A percentile compares a stretch with the other conserved stretches of the same genome.
Evolutionary conservation across 2,888 invertebrate genomes (phyloP).

Genomic region (Schizotus pectinicornis): DNA sequence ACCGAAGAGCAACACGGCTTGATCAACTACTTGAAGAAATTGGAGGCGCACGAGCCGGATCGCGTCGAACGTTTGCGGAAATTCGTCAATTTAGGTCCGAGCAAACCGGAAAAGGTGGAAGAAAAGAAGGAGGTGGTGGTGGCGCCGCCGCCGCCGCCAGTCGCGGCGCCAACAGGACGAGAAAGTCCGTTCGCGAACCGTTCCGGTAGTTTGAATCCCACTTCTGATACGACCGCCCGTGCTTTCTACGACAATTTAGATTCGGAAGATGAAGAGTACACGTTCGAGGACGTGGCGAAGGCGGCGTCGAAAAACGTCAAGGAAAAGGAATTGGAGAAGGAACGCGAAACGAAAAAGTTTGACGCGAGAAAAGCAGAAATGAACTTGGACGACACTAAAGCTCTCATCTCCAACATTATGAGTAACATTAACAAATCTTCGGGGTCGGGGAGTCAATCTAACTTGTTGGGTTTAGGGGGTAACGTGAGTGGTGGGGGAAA

Average conservation of each 20-base stretch:
- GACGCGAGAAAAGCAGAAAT: slow-evolving; percentile 45
- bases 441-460: no score
- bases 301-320: slow-evolving; percentile 77
- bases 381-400: slow-evolving; percentile 64
- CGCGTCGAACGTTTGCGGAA: slow-evolving; percentile 79
- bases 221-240: slow-evolving; percentile 50
- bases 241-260: slow-evolving; percentile 52
- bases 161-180: slow-evolving; percentile 42
- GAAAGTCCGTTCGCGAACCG: slow-evolving; percentile 61
- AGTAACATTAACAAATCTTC: slow-evolving; percentile 50
- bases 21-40: slow-evolving; percentile 80
- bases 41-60: slow-evolving; percentile 77
- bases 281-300: slow-evolving; percentile 82
- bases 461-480: no score
- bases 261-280: slow-evolving; percentile 80
- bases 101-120: slow-evolving; percentile 4
- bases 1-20: slow-evolving; percentile 83
- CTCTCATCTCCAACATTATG: slow-evolving; percentile 69
- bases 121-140: slow-evolving; percentile 4
- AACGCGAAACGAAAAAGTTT: slow-evolving; percentile 46
- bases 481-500: not conserved
- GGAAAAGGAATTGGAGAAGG: slow-evolving; percentile 52
- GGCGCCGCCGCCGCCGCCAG: slow-evolving; percentile 44
- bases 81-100: slow-evolving; percentile 70
- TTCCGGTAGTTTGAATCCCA: slow-evolving; percentile 56